These are phyloP conservation scores for Hemiscyllium ocellatum DNA, from an alignment of 2,113 vertebrate genomes.

Conservation along the genomic window DNA sequence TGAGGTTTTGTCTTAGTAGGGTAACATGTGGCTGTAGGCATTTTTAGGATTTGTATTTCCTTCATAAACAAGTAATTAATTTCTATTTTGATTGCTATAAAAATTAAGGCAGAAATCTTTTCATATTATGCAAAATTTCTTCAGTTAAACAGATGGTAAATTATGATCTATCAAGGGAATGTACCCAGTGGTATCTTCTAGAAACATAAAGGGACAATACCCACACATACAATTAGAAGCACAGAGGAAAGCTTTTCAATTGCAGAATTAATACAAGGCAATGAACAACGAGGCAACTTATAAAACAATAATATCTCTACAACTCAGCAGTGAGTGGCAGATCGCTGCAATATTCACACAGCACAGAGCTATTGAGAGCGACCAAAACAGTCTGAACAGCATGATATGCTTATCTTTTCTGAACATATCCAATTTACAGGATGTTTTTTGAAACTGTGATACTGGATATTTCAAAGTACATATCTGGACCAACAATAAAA, in stretches of 20 bases:
- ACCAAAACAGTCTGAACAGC: neutral
- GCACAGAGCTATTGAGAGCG: neutral
- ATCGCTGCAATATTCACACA: neutral
- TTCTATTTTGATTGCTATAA: constrained; percentile 9
- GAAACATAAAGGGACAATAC: constrained; percentile 4
- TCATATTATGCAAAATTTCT: neutral
- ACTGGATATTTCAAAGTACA: neutral
- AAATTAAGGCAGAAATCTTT: constrained; percentile 11
- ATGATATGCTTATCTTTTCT: neutral
- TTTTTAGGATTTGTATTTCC: constrained; percentile 11
- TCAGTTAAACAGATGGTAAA: constrained; percentile 31
- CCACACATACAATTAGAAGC: constrained; percentile 31
- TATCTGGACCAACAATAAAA: constrained; percentile 4
- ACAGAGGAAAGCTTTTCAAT: neutral
- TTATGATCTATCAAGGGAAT: constrained; percentile 19
- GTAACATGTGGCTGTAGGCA: neutral
- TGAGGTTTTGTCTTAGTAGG: neutral
- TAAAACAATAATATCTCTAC: constrained; percentile 9
- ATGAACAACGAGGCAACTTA: neutral
- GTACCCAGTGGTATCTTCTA: neutral
- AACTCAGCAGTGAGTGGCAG: constrained; percentile 16
- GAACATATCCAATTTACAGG: neutral
- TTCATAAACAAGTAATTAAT: neutral
- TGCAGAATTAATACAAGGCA: neutral
- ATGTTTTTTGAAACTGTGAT: constrained; percentile 11